A percentile compares a stretch with the other conserved stretches of the same genome.
These are phyloP conservation scores for Acanthococcus lagerstroemiae DNA, from an alignment of 2,888 invertebrate species.

Conservation along the genomic window DNA sequence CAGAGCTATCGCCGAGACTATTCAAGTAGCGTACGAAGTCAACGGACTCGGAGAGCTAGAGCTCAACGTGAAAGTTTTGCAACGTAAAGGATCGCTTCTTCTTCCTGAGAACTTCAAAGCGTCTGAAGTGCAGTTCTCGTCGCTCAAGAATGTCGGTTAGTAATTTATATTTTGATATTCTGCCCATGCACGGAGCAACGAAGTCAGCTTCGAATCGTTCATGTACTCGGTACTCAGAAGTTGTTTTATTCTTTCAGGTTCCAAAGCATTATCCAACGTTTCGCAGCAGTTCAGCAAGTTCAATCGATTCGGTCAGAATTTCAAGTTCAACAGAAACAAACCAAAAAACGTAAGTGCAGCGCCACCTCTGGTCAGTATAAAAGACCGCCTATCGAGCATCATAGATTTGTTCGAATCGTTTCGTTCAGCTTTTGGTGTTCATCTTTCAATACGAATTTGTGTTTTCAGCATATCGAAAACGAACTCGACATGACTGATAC, in stretches of 20 bases:
- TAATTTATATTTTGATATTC: slow-evolving; percentile 28
- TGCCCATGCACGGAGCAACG: too few species aligned
- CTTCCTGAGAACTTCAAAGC: slow-evolving; percentile 39
- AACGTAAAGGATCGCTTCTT: slow-evolving; percentile 16
- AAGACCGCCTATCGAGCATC: too few species aligned
- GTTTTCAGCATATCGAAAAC: slow-evolving; percentile 31
- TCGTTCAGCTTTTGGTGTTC: background rate
- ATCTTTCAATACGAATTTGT: background rate
- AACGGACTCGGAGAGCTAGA: slow-evolving; percentile 27
- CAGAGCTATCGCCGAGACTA: slow-evolving; percentile 47
- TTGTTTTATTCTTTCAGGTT: slow-evolving; percentile 47
- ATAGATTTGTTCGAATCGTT: background rate
- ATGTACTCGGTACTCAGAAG: background rate
- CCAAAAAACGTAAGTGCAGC: slow-evolving; percentile 3
- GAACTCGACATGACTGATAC: slow-evolving; percentile 33
- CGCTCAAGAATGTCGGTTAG: slow-evolving; percentile 63
- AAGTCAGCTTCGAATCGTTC: background rate
- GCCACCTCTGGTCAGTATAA: too few species aligned
- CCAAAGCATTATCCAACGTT: slow-evolving; percentile 76
- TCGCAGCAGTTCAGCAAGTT: slow-evolving; percentile 77
- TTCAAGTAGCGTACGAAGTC: slow-evolving; percentile 31
- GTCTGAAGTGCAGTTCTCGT: slow-evolving; percentile 78
- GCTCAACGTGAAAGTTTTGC: slow-evolving; percentile 18
- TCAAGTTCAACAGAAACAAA: slow-evolving; percentile 46
- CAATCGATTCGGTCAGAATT: slow-evolving; percentile 58